phyloP scores from a whole-genome alignment of 2,797 vertebrate species.

The Heterohyrax brucei region DNA sequence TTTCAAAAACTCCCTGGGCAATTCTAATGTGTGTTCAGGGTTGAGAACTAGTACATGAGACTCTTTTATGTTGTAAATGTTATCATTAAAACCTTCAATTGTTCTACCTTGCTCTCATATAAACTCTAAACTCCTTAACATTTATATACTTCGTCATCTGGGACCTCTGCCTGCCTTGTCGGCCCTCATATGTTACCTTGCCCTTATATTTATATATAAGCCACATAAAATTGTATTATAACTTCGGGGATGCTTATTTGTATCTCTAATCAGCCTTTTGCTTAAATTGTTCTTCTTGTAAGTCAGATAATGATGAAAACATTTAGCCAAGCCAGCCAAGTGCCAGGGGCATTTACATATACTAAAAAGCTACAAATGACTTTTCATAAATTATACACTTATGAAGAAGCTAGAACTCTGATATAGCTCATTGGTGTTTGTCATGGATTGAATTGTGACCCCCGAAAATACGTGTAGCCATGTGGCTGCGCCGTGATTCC shows the following conservation, averaged over 20 bases:
- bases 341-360: background rate
- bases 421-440: background rate
- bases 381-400: conserved; percentile 37
- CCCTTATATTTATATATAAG: conserved; percentile 51
- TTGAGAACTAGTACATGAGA: background rate
- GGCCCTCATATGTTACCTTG: background rate
- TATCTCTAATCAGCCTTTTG: conserved; percentile 21
- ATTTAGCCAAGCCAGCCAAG: no score
- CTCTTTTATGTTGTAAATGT: background rate
- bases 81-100: background rate
- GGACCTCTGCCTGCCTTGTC: background rate
- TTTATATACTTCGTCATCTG: background rate
- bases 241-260: conserved; percentile 13
- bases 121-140: background rate
- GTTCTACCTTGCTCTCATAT: background rate
- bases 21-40: no score
- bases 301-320: conserved; percentile 30
- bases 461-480: no score
- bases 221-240: background rate
- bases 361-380: conserved; percentile 12
- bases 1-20: background rate
- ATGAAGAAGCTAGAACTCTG: background rate
- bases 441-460: no score
- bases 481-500: no score
- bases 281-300: conserved; percentile 32